These are phyloP conservation scores for Drosophila mimica DNA, from an alignment of 2,888 invertebrate genomes.

Conservation along the genomic window DNA sequence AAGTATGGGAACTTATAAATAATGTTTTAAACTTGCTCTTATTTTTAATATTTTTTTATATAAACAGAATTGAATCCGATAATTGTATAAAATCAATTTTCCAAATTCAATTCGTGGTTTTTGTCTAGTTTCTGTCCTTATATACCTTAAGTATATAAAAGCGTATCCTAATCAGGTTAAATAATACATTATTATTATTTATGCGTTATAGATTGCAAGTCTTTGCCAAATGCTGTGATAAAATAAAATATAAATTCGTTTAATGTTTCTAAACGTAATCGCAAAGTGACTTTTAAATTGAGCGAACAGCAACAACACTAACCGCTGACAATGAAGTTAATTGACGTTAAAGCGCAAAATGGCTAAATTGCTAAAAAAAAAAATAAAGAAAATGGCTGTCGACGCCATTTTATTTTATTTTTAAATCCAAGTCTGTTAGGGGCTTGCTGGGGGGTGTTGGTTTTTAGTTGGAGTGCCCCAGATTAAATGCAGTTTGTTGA, in stretches of 20 bases:
- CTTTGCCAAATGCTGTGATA: background rate
- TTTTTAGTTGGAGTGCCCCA: conserved; percentile 45
- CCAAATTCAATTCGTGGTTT: background rate
- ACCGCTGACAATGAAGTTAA: conserved; percentile 13
- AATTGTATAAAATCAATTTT: background rate
- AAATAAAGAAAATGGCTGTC: conserved; percentile 38
- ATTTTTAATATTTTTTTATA: background rate
- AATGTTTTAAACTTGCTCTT: background rate
- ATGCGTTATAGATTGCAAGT: background rate
- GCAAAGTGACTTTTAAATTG: conserved; percentile 15
- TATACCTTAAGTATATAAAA: background rate
- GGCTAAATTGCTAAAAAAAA: conserved; percentile 4
- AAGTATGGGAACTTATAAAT: background rate
- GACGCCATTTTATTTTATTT: conserved; percentile 17
- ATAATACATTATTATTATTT: background rate
- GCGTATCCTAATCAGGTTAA: background rate
- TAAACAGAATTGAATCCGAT: background rate
- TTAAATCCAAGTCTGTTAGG: conserved; percentile 33
- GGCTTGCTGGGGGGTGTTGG: conserved; percentile 14
- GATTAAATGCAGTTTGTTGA: conserved; percentile 71
- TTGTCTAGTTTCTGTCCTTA: background rate
- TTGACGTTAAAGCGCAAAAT: conserved; percentile 34
- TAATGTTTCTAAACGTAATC: background rate
- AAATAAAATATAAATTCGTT: background rate
- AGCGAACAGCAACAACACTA: conserved; percentile 7